These are phyloP conservation scores for Steromphala cineraria DNA, from an alignment of 2,888 invertebrate genomes.

Conservation along the genomic window DNA sequence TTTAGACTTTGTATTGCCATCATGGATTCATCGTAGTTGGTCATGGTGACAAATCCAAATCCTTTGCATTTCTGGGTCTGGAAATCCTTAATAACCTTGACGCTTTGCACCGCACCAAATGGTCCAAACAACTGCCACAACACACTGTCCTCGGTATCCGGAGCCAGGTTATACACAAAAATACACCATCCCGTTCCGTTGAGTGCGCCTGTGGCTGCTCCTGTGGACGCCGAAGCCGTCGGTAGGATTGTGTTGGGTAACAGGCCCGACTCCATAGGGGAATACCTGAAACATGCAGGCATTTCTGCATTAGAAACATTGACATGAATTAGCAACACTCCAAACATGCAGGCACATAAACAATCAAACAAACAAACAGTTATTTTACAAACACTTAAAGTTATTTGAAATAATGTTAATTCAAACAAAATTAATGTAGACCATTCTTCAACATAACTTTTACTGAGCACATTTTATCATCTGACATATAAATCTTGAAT, in stretches of 20 bases:
- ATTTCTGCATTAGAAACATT: too few relatives aligned
- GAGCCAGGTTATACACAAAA: slow-evolving; percentile 93
- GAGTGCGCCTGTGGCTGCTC: slow-evolving; percentile 54
- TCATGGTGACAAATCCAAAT: slow-evolving; percentile 98
- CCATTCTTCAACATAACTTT: too few relatives aligned
- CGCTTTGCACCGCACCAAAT: slow-evolving; percentile 97
- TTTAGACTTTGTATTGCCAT: slow-evolving; percentile 97
- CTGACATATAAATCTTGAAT: too few relatives aligned
- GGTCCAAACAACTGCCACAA: slow-evolving; percentile 97
- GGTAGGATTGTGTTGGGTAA: slow-evolving; percentile 70
- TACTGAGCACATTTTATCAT: too few relatives aligned
- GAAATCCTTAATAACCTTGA: slow-evolving; percentile 96
- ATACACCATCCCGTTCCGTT: slow-evolving; percentile 86
- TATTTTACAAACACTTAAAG: too few relatives aligned
- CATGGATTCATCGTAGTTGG: slow-evolving; percentile 97
- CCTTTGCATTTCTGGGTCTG: slow-evolving; percentile 98
- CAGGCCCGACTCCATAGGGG: slow-evolving; percentile 71
- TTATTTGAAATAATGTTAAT: too few relatives aligned
- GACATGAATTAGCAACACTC: neutral
- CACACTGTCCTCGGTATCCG: slow-evolving; percentile 92
- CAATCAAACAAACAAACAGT: neutral
- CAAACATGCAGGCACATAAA: neutral
- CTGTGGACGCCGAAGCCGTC: slow-evolving; percentile 52
- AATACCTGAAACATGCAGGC: slow-evolving; percentile 59
- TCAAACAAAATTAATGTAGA: too few relatives aligned